A percentile compares a stretch with the other conserved stretches of the same genome.
phyloP scores from a whole-genome alignment of 2,113 vertebrate genomes.

The Grammomys dolichurus region DNA sequence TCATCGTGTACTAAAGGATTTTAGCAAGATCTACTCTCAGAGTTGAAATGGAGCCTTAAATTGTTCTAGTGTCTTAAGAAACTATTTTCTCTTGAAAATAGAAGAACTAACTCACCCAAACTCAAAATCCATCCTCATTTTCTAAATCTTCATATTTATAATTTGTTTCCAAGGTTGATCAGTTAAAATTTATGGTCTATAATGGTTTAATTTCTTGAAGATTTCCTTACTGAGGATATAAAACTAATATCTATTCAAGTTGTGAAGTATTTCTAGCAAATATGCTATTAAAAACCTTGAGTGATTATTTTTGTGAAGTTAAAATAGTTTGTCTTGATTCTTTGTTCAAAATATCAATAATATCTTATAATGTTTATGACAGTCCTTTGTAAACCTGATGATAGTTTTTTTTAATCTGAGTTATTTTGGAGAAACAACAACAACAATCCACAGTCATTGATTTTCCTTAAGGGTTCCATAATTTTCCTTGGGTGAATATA shows the following conservation, averaged over 20 bases:
- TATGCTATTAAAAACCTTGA: not conserved
- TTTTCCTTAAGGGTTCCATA: not conserved
- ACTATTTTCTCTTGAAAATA: not conserved
- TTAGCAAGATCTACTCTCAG: not conserved
- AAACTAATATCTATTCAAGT: not conserved
- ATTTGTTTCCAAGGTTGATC: not conserved
- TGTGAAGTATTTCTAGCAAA: not conserved
- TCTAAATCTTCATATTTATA: not conserved
- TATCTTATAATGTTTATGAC: not conserved
- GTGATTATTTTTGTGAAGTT: not conserved
- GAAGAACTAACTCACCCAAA: not conserved
- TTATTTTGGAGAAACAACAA: not conserved
- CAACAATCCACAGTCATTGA: not conserved
- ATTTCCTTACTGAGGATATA: not conserved
- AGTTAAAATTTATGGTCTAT: not conserved
- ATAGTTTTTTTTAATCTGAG: not conserved
- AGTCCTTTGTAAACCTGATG: not conserved
- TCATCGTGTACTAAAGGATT: not conserved
- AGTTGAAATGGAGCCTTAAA: not conserved
- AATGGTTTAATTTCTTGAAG: conserved; percentile 22
- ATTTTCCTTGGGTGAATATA: conserved; percentile 12
- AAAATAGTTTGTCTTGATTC: conserved; percentile 38
- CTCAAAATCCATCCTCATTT: not conserved
- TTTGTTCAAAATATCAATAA: not conserved
- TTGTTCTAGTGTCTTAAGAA: not conserved